Conservation (phyloP, 2,888 invertebrate genomes). For the Micoletzkya japonica region DNA sequence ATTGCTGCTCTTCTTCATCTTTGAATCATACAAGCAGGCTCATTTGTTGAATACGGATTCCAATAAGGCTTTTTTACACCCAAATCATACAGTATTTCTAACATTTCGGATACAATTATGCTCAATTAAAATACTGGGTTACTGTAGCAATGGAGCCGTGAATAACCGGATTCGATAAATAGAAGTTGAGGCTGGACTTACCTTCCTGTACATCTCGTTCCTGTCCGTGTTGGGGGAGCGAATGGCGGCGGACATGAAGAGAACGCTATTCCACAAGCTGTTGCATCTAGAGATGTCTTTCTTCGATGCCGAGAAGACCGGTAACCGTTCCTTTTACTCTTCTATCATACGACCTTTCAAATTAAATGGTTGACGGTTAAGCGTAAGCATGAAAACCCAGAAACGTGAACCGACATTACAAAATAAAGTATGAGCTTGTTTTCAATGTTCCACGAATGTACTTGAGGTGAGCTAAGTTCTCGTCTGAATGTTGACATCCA, state of each 20-base stretch:
- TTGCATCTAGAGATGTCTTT: slow-evolving; percentile 78
- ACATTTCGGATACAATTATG: too few relatives aligned
- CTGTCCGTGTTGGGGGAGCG: slow-evolving; percentile 85
- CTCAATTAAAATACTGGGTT: too few relatives aligned
- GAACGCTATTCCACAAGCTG: slow-evolving; percentile 40
- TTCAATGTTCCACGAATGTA: too few relatives aligned
- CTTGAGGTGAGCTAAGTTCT: slow-evolving; percentile 88
- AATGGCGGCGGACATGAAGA: slow-evolving; percentile 79
- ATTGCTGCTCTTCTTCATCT: too few relatives aligned
- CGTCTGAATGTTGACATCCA: slow-evolving; percentile 91
- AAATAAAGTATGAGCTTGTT: background rate
- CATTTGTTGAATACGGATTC: too few relatives aligned
- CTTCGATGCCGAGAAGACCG: slow-evolving; percentile 74
- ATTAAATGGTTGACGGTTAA: background rate
- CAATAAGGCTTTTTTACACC: too few relatives aligned
- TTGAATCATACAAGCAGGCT: too few relatives aligned
- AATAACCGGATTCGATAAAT: too few relatives aligned
- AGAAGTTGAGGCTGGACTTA: slow-evolving; percentile 76
- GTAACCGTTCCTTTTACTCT: background rate
- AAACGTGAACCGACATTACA: too few relatives aligned
- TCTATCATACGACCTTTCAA: background rate
- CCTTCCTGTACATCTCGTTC: slow-evolving; percentile 85
- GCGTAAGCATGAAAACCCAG: too few relatives aligned
- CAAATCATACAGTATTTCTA: too few relatives aligned
- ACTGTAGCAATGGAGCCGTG: too few relatives aligned